Evolutionary conservation across 2,113 vertebrate genomes (phyloP).

Genomic region (Halichoerus grypus): DNA sequence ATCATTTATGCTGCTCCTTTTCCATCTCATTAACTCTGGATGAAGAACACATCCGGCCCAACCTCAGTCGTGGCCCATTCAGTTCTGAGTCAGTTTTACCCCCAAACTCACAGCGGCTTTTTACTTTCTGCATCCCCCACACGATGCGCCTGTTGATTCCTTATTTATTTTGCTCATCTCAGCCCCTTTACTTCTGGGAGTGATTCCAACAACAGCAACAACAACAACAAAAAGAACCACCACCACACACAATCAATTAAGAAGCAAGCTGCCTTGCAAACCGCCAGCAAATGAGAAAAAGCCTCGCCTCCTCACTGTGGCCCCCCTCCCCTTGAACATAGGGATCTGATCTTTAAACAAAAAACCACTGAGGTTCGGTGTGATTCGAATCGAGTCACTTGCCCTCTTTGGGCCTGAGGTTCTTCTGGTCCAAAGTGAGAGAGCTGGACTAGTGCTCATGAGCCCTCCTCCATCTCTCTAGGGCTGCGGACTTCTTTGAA

Average conservation of each 20-base stretch:
- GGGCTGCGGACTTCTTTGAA: background rate
- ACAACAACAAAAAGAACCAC: background rate
- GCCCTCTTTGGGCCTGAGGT: background rate
- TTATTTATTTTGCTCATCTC: conserved; percentile 73
- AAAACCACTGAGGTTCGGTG: background rate
- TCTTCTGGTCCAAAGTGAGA: background rate
- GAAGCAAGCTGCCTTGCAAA: conserved; percentile 60
- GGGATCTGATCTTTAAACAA: conserved; percentile 43
- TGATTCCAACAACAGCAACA: conserved; percentile 50
- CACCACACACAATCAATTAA: conserved; percentile 32
- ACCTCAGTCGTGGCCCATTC: background rate
- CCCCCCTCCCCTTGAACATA: background rate
- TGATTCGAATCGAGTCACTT: background rate
- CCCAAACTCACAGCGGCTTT: background rate
- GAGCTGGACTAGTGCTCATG: background rate
- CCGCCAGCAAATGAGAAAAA: background rate
- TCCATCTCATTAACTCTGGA: background rate
- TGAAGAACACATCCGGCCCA: background rate
- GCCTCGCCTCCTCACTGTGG: background rate
- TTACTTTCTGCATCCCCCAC: background rate
- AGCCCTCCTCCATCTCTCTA: background rate
- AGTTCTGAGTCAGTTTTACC: background rate
- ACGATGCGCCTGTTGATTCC: conserved; percentile 32
- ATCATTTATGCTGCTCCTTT: background rate
- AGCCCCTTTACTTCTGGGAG: conserved; percentile 75